Base-by-base conservation (phyloP, 2,113 vertebrate species). In the Pachycephala philippinensis region DNA sequence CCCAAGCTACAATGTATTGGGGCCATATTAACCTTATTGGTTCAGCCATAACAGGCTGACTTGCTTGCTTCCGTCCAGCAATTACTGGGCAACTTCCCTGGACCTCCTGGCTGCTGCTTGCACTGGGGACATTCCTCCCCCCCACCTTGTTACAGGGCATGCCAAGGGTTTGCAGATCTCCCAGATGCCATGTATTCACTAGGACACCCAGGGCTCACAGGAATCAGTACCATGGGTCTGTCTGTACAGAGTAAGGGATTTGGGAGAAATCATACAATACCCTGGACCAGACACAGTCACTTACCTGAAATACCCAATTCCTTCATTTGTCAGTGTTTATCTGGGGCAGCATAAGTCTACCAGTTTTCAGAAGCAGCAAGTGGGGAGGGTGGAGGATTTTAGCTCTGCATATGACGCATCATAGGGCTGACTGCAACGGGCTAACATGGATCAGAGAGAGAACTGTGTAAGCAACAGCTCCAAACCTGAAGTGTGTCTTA, bases 391-490 rank as follows among this genome's bases (percentile, higher is more conserved):
- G 45, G n/a, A 87, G 85, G 65, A 84, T 95, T 88, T 95, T 75
- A 88, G 64, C n/a, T 31, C 76, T 59, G 44, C 50, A 2, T 69
- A 44, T 87, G 76, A 93, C 3, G 1, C 76, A 49, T 92, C 2
- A 2, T 11, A 81, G 76, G 49, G 80, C 79, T 87, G 90, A 94
- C 90, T 96, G 93, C 79, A 91, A 75, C 53, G 65, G 93, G 90
- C 95, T 95, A 96, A 90, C 92, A 75, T 69, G 72, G 49, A 92
- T 57, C 8, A 2, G 77, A n/a, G 71, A 87, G 52, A 68, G 69
- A 68, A 81, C 52, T 83, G 68, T 78, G 27, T 90, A 78, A 92
- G 85, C 88, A 93, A 89, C 92, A 96, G 88, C 72, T 90, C 92
- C 93, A 86, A 94, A 93, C 93, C 76, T 94, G 83, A 95, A 90